Conservation (phyloP, 2,888 invertebrate genomes). For the Eupithecia abbreviata region DNA sequence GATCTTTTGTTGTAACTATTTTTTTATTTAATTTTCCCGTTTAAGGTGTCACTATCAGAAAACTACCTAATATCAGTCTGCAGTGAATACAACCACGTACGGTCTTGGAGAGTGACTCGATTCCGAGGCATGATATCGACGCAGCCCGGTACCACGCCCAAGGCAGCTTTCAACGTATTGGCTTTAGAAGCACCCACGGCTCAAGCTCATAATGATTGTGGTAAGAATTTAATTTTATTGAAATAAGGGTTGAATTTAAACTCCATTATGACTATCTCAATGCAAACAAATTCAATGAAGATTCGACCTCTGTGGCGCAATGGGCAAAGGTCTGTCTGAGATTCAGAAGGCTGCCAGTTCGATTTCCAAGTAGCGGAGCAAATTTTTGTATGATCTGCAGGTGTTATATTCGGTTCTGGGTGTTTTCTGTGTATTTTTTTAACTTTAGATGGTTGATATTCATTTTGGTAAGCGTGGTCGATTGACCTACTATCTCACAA, state of each 20-base stretch:
- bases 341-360: not conserved
- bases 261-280: not conserved
- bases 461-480: not conserved
- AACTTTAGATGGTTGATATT: too few species aligned
- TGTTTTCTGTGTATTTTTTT: not conserved
- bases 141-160: slow-evolving; percentile 98
- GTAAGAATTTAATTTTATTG: slow-evolving; percentile 64
- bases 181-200: slow-evolving; percentile 85
- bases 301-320: not conserved
- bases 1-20: too few species aligned
- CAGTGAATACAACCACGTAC: slow-evolving; percentile 98
- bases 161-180: slow-evolving; percentile 98
- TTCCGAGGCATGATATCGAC: slow-evolving; percentile 99
- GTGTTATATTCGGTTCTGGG: not conserved
- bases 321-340: not conserved
- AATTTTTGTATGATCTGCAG: not conserved
- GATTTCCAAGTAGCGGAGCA: not conserved
- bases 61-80: slow-evolving; percentile 98
- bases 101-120: slow-evolving; percentile 98
- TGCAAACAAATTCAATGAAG: not conserved
- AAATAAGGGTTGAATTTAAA: not conserved
- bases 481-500: too few species aligned
- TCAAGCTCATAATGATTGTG: slow-evolving; percentile 88
- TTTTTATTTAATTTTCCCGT: not conserved
- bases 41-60: slow-evolving; percentile 94